Base-by-base conservation (phyloP, 2,888 invertebrate species). In the Sesia bembeciformis region DNA sequence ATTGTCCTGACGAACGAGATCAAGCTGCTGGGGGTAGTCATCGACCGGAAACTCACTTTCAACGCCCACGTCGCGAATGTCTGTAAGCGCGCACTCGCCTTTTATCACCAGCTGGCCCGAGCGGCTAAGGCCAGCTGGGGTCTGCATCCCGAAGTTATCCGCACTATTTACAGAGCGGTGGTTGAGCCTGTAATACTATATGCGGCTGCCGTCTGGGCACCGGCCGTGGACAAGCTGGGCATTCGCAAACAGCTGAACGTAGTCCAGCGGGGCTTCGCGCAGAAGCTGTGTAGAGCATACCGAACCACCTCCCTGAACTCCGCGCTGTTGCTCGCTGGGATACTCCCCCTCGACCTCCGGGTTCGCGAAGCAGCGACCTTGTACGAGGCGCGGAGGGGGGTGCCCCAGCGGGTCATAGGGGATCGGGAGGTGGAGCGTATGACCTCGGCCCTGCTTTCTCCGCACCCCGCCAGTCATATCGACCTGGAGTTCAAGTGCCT, bases 271-370 rank as follows among this genome's bases (percentile, higher is more conserved):
- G 52, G 52, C 8, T 40, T 54, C 40, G 51, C n/a, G 4, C 50
- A 50, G 1, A 49, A 41, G 7, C 40, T 54, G 6, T 8, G 23
- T 39, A 51, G 39, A 39, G 54, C 54, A 3, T 51, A 54, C 39
- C 6, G 54, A 4, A 54, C 54, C 4, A 39, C 40, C 4, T 54
- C 54, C 4, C 51, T 62, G 3, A 55, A 59, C 52, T 56, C 63
- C 5, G 60, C 60, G 0, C 52, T 62, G 7, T 4, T 58, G 3
- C 54, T 62, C 5, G 55, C 61, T 1, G 61, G 61, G 52, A 39
- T 63, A n/a, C 59, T 63, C 3, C 61, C 63, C 5, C 55, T 63
- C 0, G 62, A 62, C 56, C 55, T 63, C 1, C 40, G 62, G 0
- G 51, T 61, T 4, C 51, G 40, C 1, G 64, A 67, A 42, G 57